Percentiles rank a stretch among this genome's conserved stretches.
These are phyloP conservation scores for Maniola hyperantus DNA, from an alignment of 2,888 invertebrate species.

Conservation along the genomic window DNA sequence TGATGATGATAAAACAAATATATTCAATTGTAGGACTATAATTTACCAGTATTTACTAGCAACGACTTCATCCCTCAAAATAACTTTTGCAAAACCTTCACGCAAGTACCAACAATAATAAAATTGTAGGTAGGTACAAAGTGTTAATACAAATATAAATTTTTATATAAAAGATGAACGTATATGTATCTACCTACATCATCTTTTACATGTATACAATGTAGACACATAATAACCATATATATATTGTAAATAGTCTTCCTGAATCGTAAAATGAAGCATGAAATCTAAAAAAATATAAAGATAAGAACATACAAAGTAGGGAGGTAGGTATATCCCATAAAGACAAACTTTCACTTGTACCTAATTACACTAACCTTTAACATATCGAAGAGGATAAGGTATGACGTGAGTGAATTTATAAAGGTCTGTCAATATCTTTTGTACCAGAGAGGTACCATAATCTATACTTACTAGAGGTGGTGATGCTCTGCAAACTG, in stretches of 20 bases:
- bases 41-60: too few species aligned
- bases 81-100: too few species aligned
- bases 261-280: not conserved
- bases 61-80: too few species aligned
- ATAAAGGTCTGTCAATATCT: not conserved
- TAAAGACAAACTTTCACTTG: not conserved
- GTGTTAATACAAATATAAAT: too few species aligned
- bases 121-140: too few species aligned
- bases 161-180: too few species aligned
- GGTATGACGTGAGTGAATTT: not conserved
- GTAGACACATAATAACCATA: not conserved
- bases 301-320: not conserved
- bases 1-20: too few species aligned
- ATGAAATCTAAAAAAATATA: not conserved
- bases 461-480: not conserved
- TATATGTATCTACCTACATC: too few species aligned
- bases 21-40: not conserved
- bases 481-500: not conserved
- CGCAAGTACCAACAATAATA: too few species aligned
- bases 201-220: too few species aligned
- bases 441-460: not conserved
- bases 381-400: not conserved
- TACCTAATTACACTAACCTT: not conserved
- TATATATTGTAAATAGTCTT: not conserved
- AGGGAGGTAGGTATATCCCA: not conserved